Base-by-base conservation (phyloP, 2,888 invertebrate genomes). In the Metacarcinus magister region DNA sequence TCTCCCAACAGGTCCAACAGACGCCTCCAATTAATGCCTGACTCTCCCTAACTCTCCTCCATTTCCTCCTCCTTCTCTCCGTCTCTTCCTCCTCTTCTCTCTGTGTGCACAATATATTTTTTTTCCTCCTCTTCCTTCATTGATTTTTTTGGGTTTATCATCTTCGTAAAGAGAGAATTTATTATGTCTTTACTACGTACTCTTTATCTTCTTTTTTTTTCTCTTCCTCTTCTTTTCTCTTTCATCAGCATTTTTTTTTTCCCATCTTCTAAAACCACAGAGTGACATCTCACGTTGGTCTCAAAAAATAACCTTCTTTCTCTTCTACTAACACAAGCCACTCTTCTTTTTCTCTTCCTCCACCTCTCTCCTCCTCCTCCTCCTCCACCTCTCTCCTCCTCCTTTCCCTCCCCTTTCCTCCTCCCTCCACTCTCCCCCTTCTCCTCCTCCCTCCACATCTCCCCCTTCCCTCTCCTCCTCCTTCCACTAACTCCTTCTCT, bases 1-100 rank as follows among this genome's bases (percentile, higher is more conserved):
- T 82, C 82, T 82, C 82, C 82, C 82, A 82, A 32, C 82, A 82
- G 82, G 82, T 82, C 82, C n/a, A n/a, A n/a, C 82, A 82, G 28
- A 82, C 82, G 82, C 82, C 82, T 28, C 82, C 82, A 82, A 82
- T 92, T 48, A 92, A 46, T 48, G 48, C 92, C 46, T 10, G 32
- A 48, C 46, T 92, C 92, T 92, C 92, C n/a, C 46, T 28, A 46
- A 48, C 28, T 92, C 46, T 92, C 92, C 46, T 43, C 28, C 67
- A 7, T n/a, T 23, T n/a, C 67, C 23, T 67, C 67, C 32, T 44
- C n/a, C 91, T 91, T n/a, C 91, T 4, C 91, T 46, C 13, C 46
- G 19, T 91, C 91, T 46, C 19, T 4, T 43, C 32, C 43, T 5
- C 8, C 28, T 32, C 67, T 23, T 67, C 13, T 67, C 19, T 4